Percentiles rank a stretch among this genome's conserved stretches.
Evolutionary conservation across 2,888 invertebrate species (phyloP).

Genomic region (Stratiomys singularior): DNA sequence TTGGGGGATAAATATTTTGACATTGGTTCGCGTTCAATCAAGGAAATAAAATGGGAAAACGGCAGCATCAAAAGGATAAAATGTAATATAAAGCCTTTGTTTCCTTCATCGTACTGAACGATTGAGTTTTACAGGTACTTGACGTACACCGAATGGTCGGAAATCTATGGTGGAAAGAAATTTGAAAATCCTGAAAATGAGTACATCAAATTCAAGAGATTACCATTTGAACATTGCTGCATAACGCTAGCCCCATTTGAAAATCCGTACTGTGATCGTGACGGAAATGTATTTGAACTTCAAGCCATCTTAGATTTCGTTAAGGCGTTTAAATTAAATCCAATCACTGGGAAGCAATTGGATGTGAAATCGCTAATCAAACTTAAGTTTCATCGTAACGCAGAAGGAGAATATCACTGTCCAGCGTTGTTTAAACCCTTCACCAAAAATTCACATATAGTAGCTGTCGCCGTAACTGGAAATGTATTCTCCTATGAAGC

Average conservation of each 20-base stretch:
- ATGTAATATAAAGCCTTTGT: conserved; percentile 72
- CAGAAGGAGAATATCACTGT: conserved; percentile 83
- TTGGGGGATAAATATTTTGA: too few relatives aligned
- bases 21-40: neutral
- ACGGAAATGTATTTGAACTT: conserved; percentile 94
- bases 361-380: conserved; percentile 85
- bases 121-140: conserved; percentile 72
- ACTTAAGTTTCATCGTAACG: conserved; percentile 88
- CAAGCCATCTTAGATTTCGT: conserved; percentile 86
- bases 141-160: conserved; percentile 89
- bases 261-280: conserved; percentile 87
- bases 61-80: conserved; percentile 95
- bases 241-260: conserved; percentile 92
- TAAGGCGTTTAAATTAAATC: conserved; percentile 92
- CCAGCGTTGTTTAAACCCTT: conserved; percentile 93
- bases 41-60: conserved; percentile 81
- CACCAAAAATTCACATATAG: conserved; percentile 93
- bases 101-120: neutral
- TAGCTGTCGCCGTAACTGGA: conserved; percentile 88
- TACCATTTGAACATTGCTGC: conserved; percentile 94
- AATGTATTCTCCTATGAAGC: conserved; percentile 97
- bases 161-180: conserved; percentile 88
- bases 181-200: conserved; percentile 75
- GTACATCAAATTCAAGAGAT: conserved; percentile 84
- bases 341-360: conserved; percentile 89